Percentiles rank a stretch among this genome's conserved stretches.
Conservation (phyloP, 2,888 invertebrate genomes). For the Lypha dubia region DNA sequence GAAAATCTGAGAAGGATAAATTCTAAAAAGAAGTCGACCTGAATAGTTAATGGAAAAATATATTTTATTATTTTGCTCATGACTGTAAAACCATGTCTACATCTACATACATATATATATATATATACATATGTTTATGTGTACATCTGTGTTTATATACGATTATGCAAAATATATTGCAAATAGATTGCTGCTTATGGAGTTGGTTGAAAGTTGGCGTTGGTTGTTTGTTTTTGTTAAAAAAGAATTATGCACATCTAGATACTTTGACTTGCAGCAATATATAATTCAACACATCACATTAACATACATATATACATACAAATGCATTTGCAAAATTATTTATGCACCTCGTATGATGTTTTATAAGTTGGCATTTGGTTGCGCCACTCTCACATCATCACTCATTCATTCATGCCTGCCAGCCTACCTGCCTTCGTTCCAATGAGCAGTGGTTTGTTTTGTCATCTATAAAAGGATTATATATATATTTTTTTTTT, state of each 20-base stretch:
- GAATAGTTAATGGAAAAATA: rapidly evolving
- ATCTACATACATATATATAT: not conserved
- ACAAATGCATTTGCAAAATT: constrained; percentile 40
- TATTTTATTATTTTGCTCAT: constrained; percentile 11
- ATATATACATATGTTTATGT: not conserved
- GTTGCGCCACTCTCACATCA: constrained; percentile 67
- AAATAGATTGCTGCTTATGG: constrained; percentile 6
- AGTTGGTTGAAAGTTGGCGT: constrained; percentile 46
- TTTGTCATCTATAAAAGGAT: constrained; percentile 22
- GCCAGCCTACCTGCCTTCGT: too few relatives aligned
- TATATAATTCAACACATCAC: constrained; percentile 56
- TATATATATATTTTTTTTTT: too few relatives aligned
- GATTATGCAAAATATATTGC: constrained; percentile 5
- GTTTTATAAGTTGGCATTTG: constrained; percentile 61
- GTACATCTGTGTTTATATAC: not conserved
- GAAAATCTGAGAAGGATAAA: too few relatives aligned
- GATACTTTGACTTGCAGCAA: constrained; percentile 62
- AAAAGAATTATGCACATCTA: constrained; percentile 65
- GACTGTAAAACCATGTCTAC: not conserved
- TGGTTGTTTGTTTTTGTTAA: constrained; percentile 40
- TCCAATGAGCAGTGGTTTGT: constrained; percentile 68
- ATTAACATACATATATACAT: constrained; percentile 2
- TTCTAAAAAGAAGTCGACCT: not conserved
- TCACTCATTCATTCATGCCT: constrained; percentile 48
- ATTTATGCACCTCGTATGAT: constrained; percentile 54